Percentiles rank a stretch among this genome's conserved stretches.
These are phyloP conservation scores for Elgaria multicarinata DNA, from an alignment of 2,113 vertebrate genomes.

Conservation along the genomic window DNA sequence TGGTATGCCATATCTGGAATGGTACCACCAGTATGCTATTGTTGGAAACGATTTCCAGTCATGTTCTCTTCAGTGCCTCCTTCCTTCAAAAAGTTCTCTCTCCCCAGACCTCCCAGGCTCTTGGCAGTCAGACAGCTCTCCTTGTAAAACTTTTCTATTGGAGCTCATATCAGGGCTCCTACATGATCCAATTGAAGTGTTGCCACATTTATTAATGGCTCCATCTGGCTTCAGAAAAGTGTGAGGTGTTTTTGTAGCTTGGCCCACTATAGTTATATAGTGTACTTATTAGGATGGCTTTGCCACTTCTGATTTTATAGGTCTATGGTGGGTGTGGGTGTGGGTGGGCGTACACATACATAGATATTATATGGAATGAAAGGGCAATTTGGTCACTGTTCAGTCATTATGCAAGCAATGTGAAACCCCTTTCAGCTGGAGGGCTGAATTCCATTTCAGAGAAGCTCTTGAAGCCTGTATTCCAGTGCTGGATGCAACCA, in stretches of 20 bases:
- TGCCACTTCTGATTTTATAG: not conserved
- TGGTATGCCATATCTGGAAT: not conserved
- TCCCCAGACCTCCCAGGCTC: not conserved
- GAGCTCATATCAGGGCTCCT: not conserved
- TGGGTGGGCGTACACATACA: too few species aligned
- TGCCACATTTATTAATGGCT: not conserved
- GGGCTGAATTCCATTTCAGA: too few species aligned
- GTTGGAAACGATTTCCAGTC: not conserved
- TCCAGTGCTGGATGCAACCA: too few species aligned
- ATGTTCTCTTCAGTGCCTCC: not conserved
- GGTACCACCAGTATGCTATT: too few species aligned
- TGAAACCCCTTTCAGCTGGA: too few species aligned
- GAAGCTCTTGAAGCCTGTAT: too few species aligned
- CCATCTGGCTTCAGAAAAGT: not conserved
- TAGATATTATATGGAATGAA: not conserved
- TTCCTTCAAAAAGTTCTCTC: not conserved
- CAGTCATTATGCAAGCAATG: not conserved
- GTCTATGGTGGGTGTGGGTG: not conserved
- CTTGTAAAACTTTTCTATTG: not conserved
- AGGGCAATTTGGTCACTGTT: not conserved
- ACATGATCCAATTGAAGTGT: not conserved
- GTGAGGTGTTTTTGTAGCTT: not conserved
- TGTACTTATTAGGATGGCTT: not conserved
- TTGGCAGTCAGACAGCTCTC: not conserved
- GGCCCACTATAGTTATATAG: not conserved